Conservation (phyloP, 2,797 vertebrate species). For the Gymnodraco acuticeps region DNA sequence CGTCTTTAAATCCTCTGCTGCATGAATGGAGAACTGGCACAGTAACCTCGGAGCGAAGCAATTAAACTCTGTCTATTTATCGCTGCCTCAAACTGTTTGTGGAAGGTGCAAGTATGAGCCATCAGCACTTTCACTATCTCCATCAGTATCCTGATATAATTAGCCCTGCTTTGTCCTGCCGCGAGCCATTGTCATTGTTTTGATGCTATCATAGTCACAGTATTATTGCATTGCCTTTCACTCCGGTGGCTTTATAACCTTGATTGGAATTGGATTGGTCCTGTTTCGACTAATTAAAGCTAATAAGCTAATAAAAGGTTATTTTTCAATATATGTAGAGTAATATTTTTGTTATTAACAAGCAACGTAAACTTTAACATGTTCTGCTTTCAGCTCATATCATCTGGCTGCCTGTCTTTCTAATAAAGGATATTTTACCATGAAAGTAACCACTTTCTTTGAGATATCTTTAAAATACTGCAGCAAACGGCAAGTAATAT, state of each 20-base stretch:
- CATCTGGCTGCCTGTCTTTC: neutral
- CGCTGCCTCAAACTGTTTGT: slow-evolving; percentile 39
- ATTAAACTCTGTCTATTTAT: slow-evolving; percentile 72
- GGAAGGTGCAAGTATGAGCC: slow-evolving; percentile 47
- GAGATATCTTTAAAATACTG: neutral
- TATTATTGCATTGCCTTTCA: slow-evolving; percentile 74
- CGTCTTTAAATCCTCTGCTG: slow-evolving; percentile 27
- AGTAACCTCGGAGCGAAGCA: slow-evolving; percentile 55
- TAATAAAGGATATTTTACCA: slow-evolving; percentile 3
- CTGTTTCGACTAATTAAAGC: slow-evolving; percentile 55
- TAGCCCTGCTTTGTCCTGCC: slow-evolving; percentile 68
- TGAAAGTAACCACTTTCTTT: slow-evolving; percentile 1
- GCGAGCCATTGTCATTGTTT: slow-evolving; percentile 73
- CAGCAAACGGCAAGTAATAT: neutral
- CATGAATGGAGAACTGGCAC: slow-evolving; percentile 42
- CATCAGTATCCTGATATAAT: slow-evolving; percentile 72
- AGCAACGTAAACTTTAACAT: neutral
- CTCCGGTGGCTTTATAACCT: slow-evolving; percentile 63
- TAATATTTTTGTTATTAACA: neutral
- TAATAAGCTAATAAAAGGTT: slow-evolving; percentile 13
- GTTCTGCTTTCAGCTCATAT: neutral
- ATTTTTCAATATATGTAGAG: no score
- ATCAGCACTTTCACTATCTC: slow-evolving; percentile 62
- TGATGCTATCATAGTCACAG: slow-evolving; percentile 69
- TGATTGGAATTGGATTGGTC: slow-evolving; percentile 59